Evolutionary conservation across 2,113 vertebrate genomes (phyloP).

Genomic region (Gobius niger): DNA sequence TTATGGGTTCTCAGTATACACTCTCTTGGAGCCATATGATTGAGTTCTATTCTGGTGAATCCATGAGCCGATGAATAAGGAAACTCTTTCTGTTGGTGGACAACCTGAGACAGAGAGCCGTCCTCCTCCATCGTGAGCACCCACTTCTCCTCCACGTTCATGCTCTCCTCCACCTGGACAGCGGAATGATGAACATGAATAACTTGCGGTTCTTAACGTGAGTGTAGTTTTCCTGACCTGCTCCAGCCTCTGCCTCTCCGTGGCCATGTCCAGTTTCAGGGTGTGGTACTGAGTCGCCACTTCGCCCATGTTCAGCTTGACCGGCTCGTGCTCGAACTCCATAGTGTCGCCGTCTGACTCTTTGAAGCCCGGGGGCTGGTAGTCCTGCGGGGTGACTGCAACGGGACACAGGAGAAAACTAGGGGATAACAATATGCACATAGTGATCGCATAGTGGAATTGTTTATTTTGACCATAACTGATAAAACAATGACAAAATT

Average conservation of each 20-base stretch:
- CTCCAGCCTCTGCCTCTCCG: constrained; percentile 87
- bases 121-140: constrained; percentile 63
- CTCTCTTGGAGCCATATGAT: no score
- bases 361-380: constrained; percentile 95
- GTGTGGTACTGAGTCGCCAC: constrained; percentile 89
- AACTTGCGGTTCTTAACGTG: not conserved
- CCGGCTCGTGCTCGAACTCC: constrained; percentile 84
- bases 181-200: no score
- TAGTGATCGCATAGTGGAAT: not conserved
- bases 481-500: no score
- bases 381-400: constrained; percentile 80
- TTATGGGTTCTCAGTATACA: no score
- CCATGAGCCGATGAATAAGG: no score
- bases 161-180: constrained; percentile 71
- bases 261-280: constrained; percentile 87
- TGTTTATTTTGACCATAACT: no score
- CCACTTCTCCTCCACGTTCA: constrained; percentile 54
- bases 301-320: constrained; percentile 86
- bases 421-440: not conserved
- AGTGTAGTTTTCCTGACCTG: constrained; percentile 38
- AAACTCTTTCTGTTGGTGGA: constrained; percentile 7
- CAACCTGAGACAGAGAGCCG: constrained; percentile 46
- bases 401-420: not conserved
- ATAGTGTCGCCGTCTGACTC: constrained; percentile 78
- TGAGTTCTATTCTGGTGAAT: no score